Evolutionary conservation across 1,140 invertebrate genomes (phyloP), one percentile per base, ranked within the genome.

Genomic region (Cheumatopsyche charites): DNA sequence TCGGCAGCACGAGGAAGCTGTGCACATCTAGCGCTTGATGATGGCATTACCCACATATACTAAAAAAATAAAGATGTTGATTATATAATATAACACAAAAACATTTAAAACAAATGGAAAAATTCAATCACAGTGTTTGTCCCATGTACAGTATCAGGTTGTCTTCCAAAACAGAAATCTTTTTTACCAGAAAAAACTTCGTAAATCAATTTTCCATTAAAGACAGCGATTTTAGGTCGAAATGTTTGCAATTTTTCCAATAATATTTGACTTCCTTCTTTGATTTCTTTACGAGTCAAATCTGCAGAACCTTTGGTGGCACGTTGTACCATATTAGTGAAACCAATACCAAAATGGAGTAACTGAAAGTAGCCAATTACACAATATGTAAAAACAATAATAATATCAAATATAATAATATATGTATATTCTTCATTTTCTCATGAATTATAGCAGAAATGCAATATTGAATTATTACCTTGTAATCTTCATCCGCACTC

Each of bases 21-120:
- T 25, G 96, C 94, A 84, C 96, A 98, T 71, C 96, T 88, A 42
- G 97, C 96, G 80, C 94, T 97, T 21, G 96, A 98, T 43, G 96
- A 98, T 71, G 97, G 96, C 95, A 98, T 98, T 78, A 98, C 96
- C 94, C 94, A 98, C 86, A 98, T 95, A 80, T 95, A 92, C 95
- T 98, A 87, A 43, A 86, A 87, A 71, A 47, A 66, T 66, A 63
- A 2, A 43, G 73, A 67, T 29, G 19, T 67, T 47, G 61, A 41
- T 41, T 72, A 23, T 25, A 72, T 13, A 45, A 13, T n/a, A 9
- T 1, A 61, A 19, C 3, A 29, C 23, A 17, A 63, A 15, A 63
- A 43, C 25, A 72, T 63, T 29, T 49, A 61, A 55, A 73, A 25
- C 6, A n/a, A 15, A 21, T n/a, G 25, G 26, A 4, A 43, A 12